Evolutionary conservation across 2,797 vertebrate species (phyloP).

Genomic region (Argya squamiceps): DNA sequence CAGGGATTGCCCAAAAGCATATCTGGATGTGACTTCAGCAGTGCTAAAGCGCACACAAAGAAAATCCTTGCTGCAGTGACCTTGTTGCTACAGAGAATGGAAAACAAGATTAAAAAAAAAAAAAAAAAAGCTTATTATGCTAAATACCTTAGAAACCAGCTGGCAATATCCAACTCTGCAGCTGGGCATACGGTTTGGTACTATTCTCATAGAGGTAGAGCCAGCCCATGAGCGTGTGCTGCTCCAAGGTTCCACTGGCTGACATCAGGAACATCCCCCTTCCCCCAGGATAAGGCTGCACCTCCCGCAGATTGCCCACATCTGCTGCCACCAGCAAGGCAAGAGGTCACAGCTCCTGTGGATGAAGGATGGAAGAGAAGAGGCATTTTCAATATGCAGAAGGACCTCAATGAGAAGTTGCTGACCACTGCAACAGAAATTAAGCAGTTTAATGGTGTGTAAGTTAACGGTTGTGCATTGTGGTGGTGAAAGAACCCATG

Average conservation of each 20-base stretch:
- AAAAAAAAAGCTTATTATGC: neutral
- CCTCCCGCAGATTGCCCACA: neutral
- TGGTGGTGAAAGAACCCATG: neutral
- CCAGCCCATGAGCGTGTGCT: neutral
- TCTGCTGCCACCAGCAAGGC: neutral
- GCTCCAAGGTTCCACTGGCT: neutral
- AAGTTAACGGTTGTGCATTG: rapidly evolving
- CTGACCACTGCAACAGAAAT: neutral
- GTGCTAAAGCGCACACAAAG: neutral
- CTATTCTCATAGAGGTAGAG: neutral
- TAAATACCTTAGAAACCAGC: neutral
- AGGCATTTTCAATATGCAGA: neutral
- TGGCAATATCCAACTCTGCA: neutral
- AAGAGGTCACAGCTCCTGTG: rapidly evolving
- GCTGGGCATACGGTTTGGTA: neutral
- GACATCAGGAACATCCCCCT: neutral
- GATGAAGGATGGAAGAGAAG: neutral
- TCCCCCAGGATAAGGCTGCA: neutral
- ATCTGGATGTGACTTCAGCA: neutral
- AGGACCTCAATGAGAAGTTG: neutral
- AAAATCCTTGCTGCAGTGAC: neutral
- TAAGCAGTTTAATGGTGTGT: neutral
- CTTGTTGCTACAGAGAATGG: neutral
- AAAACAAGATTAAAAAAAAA: neutral
- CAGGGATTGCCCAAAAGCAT: neutral